Conservation (phyloP, 2,888 invertebrate genomes). For the Onthophagus sagittarius region DNA sequence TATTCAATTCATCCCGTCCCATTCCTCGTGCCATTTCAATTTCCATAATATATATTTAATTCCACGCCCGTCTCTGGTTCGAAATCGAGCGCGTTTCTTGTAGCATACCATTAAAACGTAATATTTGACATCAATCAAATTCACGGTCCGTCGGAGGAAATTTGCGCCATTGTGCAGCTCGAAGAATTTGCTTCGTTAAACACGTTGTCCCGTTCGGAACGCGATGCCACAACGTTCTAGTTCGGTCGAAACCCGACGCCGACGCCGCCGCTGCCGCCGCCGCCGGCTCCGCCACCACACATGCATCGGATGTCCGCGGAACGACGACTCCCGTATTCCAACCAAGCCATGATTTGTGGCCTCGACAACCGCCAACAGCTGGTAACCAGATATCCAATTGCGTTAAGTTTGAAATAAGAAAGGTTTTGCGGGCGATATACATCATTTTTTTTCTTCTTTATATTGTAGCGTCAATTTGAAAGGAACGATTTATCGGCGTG, state of each 20-base stretch:
- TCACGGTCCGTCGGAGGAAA: neutral
- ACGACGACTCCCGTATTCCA: conserved; percentile 1
- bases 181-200: neutral
- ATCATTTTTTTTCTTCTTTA: neutral
- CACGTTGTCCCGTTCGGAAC: neutral
- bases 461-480: neutral
- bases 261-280: neutral
- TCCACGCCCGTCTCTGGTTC: neutral
- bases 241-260: neutral
- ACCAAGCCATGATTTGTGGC: conserved; percentile 2
- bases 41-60: neutral
- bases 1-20: neutral
- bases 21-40: neutral
- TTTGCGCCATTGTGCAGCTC: neutral
- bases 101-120: neutral
- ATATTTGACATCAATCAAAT: neutral
- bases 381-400: neutral
- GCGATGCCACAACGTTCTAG: neutral
- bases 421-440: neutral
- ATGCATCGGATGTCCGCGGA: neutral
- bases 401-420: neutral
- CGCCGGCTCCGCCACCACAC: neutral
- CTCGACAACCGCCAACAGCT: conserved; percentile 7
- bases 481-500: neutral
- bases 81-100: neutral